Evolutionary conservation across 2,888 invertebrate genomes (phyloP), one percentile per base, ranked within the genome.

Genomic region (Stegophylla sp.): DNA sequence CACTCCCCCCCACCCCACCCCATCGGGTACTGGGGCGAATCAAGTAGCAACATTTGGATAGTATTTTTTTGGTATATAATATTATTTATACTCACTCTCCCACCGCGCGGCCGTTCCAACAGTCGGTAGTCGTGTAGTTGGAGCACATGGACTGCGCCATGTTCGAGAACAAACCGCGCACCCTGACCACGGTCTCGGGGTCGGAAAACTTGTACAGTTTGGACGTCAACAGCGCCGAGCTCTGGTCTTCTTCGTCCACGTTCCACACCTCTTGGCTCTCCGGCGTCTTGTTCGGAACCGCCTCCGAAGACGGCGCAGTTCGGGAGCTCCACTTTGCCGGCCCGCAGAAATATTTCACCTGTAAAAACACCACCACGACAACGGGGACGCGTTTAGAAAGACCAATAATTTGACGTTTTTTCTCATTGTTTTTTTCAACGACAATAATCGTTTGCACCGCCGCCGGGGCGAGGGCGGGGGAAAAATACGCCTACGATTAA

Each of bases 91-190:
- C 93, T 91, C 85, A 93, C 93, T 92, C 92, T 87, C 91, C 93
- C 84, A 93, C 88, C 82, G 90, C 87, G 84, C 92, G 91, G 72
- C 94, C 94, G 85, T 94, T 94, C 94, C 94, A 95, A 86, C 95
- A 95, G 83, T 89, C 89, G 56, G 90, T 90, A 82, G 91, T 91
- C 84, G 90, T 90, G 0, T 91, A 90, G 84, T 94, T 92, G 83
- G 91, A 90, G 87, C 94, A 95, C 74, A 94, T 87, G 84, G 91
- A 90, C 87, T 94, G 93, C 3, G 95, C 93, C 61, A 96, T 89
- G 84, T 91, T 91, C 45, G 92, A 91, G 87, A 95, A 97, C 86
- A 96, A 93, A 84, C 93, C 93, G 86, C 93, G 93, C 82, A 84
- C 84, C 56, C 83, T 84, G 28, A 83, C 71, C 12, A 48, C 51